Conservation (phyloP, 1,140 invertebrate genomes). For the Pogonomyrmex californicus region DNA sequence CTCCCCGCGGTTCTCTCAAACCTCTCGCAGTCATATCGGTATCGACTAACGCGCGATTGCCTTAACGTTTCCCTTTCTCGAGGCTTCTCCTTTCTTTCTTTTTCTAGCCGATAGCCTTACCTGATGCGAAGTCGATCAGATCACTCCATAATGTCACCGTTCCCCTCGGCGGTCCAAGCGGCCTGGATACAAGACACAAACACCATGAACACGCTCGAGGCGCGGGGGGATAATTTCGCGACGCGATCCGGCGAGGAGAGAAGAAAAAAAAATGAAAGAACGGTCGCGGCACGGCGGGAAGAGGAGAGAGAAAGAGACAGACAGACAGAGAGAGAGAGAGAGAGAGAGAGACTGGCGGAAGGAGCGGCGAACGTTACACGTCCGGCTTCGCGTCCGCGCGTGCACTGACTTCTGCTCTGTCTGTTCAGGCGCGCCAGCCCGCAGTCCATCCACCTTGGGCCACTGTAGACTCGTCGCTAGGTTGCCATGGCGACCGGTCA, state of each 20-base stretch:
- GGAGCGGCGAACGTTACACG: constrained; percentile 69
- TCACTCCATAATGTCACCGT: constrained; percentile 59
- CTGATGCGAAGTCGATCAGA: constrained; percentile 40
- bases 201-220: constrained; percentile 29
- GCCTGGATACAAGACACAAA: constrained; percentile 39
- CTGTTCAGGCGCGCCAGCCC: constrained; percentile 72
- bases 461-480: constrained; percentile 71
- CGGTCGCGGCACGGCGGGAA: background rate
- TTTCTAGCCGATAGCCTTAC: background rate
- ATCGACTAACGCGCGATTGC: background rate
- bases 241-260: background rate
- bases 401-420: constrained; percentile 82
- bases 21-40: too few relatives aligned
- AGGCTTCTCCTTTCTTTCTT: background rate
- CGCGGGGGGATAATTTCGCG: background rate
- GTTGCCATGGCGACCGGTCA: constrained; percentile 76
- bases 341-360: background rate
- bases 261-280: background rate
- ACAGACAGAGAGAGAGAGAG: background rate
- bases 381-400: constrained; percentile 82
- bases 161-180: background rate
- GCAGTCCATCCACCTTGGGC: constrained; percentile 73
- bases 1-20: too few relatives aligned
- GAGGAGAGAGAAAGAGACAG: background rate
- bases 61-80: background rate